These are phyloP conservation scores for Heliconius sara DNA, from an alignment of 2,888 invertebrate genomes.

Conservation along the genomic window DNA sequence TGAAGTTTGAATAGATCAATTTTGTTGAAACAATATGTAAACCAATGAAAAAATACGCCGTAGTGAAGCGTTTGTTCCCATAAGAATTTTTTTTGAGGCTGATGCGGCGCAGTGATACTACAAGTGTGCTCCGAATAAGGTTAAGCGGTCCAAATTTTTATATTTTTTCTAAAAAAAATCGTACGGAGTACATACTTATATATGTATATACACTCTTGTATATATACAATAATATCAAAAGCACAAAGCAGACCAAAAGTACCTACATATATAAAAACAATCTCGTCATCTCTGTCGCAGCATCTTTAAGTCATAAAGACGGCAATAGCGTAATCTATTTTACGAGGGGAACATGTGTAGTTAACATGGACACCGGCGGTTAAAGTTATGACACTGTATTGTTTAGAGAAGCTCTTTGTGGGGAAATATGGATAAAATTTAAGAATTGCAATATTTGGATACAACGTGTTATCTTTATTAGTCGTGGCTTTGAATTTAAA, in stretches of 20 bases:
- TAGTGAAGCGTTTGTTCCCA: too few relatives aligned
- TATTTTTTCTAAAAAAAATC: too few relatives aligned
- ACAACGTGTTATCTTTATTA: constrained; percentile 4
- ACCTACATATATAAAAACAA: not conserved
- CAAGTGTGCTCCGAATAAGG: too few relatives aligned
- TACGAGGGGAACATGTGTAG: constrained; percentile 30
- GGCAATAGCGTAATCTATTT: constrained; percentile 27
- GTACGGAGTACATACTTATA: too few relatives aligned
- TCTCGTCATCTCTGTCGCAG: constrained; percentile 18
- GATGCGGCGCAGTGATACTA: too few relatives aligned
- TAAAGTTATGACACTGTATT: constrained; percentile 21
- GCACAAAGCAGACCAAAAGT: not conserved
- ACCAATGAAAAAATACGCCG: not conserved
- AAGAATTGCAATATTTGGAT: not conserved
- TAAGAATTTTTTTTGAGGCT: too few relatives aligned
- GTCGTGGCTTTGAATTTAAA: not conserved
- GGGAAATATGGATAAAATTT: not conserved
- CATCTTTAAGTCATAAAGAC: constrained; percentile 21
- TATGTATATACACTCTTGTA: too few relatives aligned
- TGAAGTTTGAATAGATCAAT: not conserved
- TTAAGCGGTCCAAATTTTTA: too few relatives aligned
- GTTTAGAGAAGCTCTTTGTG: constrained; percentile 12
- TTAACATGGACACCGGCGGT: constrained; percentile 22
- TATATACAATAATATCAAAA: not conserved
- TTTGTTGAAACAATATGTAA: not conserved